These are phyloP conservation scores for Drosophila yakuba DNA, from an alignment of 1,140 invertebrate genomes.

Conservation along the genomic window DNA sequence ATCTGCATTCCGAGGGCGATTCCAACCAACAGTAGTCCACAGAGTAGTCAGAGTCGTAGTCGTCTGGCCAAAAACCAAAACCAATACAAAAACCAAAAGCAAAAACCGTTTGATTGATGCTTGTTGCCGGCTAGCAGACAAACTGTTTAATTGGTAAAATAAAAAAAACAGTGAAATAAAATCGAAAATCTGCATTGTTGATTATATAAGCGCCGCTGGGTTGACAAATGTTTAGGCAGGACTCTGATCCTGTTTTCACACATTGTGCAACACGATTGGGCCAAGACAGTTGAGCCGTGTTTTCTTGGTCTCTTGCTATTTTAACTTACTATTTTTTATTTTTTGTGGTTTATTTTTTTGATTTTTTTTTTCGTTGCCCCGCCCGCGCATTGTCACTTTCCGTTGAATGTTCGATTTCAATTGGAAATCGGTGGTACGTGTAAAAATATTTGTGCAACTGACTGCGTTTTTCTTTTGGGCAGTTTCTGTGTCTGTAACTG, in stretches of 20 bases:
- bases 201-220: constrained; percentile 72
- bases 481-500: constrained; percentile 52
- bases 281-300: constrained; percentile 40
- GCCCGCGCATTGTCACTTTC: constrained; percentile 73
- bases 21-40: constrained; percentile 24
- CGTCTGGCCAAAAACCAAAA: background rate
- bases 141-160: constrained; percentile 73
- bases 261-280: constrained; percentile 73
- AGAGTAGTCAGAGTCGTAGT: background rate
- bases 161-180: constrained; percentile 10
- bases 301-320: background rate
- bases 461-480: constrained; percentile 62
- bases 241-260: constrained; percentile 81
- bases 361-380: constrained; percentile 28
- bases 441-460: constrained; percentile 82
- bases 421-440: constrained; percentile 74
- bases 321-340: too few species aligned
- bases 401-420: constrained; percentile 57
- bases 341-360: constrained; percentile 1
- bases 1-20: constrained; percentile 51
- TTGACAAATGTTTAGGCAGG: constrained; percentile 81
- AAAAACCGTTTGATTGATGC: constrained; percentile 73
- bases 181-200: constrained; percentile 45
- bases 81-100: background rate
- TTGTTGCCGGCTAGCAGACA: constrained; percentile 67